Evolutionary conservation across 2,888 invertebrate genomes (phyloP), one percentile per base, ranked within the genome.

Genomic region (Morinoia aosen): DNA sequence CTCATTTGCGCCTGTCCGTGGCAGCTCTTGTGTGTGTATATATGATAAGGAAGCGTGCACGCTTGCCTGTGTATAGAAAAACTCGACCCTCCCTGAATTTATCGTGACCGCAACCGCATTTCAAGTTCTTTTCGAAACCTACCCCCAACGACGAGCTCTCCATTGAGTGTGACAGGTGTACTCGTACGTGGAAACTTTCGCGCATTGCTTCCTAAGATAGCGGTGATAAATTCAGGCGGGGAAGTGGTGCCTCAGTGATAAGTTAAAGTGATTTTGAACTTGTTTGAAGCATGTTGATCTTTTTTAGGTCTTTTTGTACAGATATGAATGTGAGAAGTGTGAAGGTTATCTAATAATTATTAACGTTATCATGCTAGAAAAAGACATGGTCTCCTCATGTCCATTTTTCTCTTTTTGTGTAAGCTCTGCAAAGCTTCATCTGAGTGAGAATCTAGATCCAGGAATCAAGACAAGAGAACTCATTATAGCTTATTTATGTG

Each of bases 261-360:
- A 90, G 93, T 57, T 40, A 33, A 48, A 33, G 57, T 93, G 93
- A 93, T 57, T 91, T 93, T 57, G 39, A 48, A 93, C 56, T 93
- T 57, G 93, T 93, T 93, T 57, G 56, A 57, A 5, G 93, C 12
- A 33, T 93, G 56, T 90, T 90, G 33, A 90, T 90, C 90, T 90
- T 90, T 90, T 90, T 90, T 90, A 90, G 90, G 48, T 90, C 90
- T 90, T 90, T 90, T 90, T 90, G 90, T 90, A 90, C 90, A 90
- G 48, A 90, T 76, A 76, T 33, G 76, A 76, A 76, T 76, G 76
- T 33, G 76, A 76, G 33, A 33, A 76, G 76, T 76, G 76, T 76
- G 76, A 76, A 76, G 76, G 76, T 76, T 76, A 76, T 76, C 48
- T 48, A 48, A 76, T 76, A 76, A 76, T 76, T 76, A 76, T 33